Conservation (phyloP, 1,140 invertebrate genomes). For the Drosophila simulans region DNA sequence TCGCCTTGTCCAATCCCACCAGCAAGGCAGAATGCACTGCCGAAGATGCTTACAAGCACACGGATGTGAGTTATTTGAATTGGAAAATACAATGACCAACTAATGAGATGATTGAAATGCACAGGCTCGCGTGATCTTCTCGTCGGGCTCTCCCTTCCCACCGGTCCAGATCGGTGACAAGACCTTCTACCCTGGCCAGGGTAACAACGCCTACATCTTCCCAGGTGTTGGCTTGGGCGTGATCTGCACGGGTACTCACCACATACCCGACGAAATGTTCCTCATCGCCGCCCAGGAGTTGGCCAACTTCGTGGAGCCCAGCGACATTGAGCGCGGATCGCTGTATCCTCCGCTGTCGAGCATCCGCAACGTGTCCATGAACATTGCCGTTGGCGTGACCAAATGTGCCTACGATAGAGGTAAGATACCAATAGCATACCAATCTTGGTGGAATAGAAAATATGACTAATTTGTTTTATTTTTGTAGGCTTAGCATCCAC, state of each 20-base stretch:
- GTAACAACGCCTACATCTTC: conserved; percentile 99
- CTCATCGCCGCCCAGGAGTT: conserved; percentile 94
- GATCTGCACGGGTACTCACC: conserved; percentile 93
- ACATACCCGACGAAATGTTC: conserved; percentile 96
- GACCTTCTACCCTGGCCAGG: conserved; percentile 95
- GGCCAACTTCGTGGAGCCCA: conserved; percentile 92
- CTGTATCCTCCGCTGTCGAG: conserved; percentile 96
- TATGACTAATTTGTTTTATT: neutral
- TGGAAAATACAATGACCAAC: neutral
- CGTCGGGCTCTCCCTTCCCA: conserved; percentile 96
- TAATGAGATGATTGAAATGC: neutral
- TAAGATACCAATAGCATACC: conserved; percentile 76
- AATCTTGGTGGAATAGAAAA: too few relatives aligned
- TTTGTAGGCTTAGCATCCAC: conserved; percentile 91
- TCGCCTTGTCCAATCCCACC: conserved; percentile 98
- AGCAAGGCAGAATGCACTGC: conserved; percentile 98
- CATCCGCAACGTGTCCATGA: conserved; percentile 94
- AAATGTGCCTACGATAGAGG: conserved; percentile 95
- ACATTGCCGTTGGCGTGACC: conserved; percentile 94
- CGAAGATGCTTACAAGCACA: conserved; percentile 94
- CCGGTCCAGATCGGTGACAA: conserved; percentile 91
- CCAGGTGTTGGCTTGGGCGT: conserved; percentile 95
- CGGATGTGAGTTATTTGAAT: conserved; percentile 88
- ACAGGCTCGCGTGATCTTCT: conserved; percentile 95
- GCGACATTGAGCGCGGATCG: conserved; percentile 93